phyloP scores from a whole-genome alignment of 2,113 vertebrate genomes.

The Prolemur simus region DNA sequence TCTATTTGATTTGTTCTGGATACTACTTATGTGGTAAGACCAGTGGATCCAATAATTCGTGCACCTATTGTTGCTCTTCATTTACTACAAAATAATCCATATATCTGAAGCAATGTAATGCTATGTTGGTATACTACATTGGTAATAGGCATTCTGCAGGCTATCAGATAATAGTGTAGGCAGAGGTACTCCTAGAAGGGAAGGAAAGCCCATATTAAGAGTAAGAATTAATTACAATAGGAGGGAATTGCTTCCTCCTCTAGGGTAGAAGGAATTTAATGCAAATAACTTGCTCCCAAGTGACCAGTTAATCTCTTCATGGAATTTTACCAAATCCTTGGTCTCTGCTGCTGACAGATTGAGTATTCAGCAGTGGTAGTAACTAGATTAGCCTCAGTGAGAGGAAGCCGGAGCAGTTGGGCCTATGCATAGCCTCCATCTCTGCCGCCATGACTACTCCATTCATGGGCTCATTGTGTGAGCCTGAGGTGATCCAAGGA shows the following conservation, averaged over 20 bases:
- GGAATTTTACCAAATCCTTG: background rate
- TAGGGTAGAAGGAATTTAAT: background rate
- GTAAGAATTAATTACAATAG: background rate
- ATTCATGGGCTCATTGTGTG: background rate
- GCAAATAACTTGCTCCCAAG: background rate
- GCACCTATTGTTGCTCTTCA: background rate
- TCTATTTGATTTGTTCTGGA: background rate
- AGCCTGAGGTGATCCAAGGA: background rate
- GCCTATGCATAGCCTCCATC: background rate
- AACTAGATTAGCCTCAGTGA: background rate
- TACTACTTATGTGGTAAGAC: background rate
- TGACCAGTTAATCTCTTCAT: background rate
- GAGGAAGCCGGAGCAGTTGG: background rate
- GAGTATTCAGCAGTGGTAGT: background rate
- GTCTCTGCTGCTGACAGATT: background rate
- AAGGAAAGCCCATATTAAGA: background rate
- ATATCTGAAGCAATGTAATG: background rate
- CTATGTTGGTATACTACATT: background rate
- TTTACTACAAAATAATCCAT: background rate
- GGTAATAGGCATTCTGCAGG: background rate
- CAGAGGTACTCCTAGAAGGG: background rate
- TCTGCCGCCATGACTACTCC: background rate
- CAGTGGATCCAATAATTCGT: background rate
- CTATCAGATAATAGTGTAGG: background rate
- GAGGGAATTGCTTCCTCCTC: background rate